A percentile compares a stretch with the other conserved stretches of the same genome.
These are phyloP conservation scores for Mixornis gularis DNA, from an alignment of 2,113 vertebrate species.

Conservation along the genomic window DNA sequence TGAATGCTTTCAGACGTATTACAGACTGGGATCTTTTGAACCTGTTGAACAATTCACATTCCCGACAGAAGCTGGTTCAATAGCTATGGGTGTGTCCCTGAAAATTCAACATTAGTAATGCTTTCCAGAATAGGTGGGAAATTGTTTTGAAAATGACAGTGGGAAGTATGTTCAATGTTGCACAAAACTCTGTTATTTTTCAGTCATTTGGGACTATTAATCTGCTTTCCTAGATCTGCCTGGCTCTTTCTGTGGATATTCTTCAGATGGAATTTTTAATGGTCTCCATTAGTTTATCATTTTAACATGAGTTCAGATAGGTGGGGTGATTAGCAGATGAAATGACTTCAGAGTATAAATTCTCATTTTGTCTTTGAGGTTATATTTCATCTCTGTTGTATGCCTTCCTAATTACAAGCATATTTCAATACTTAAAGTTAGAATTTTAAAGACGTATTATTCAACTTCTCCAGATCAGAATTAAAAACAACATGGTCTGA, in stretches of 20 bases:
- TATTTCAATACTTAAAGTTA: neutral
- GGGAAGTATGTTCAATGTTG: neutral
- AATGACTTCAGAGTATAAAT: constrained; percentile 8
- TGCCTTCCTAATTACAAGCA: constrained; percentile 5
- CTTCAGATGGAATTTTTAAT: neutral
- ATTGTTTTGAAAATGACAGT: constrained; percentile 2
- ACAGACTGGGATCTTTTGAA: neutral
- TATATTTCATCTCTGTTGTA: constrained; percentile 24
- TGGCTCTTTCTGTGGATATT: neutral
- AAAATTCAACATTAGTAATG: constrained; percentile 12
- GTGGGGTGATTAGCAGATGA: neutral
- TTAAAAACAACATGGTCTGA: neutral
- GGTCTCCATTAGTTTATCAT: neutral
- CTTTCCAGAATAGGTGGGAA: constrained; percentile 7
- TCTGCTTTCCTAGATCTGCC: neutral
- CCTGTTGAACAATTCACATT: neutral
- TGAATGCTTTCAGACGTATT: neutral
- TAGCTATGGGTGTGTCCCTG: neutral
- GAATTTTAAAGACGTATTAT: neutral
- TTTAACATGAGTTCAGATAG: constrained; percentile 8
- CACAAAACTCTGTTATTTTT: neutral
- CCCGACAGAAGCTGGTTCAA: neutral
- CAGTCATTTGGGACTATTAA: neutral
- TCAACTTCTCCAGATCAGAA: neutral
- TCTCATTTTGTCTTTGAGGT: neutral